Evolutionary conservation across 2,888 invertebrate genomes (phyloP).

Genomic region (Orgyia antiqua): DNA sequence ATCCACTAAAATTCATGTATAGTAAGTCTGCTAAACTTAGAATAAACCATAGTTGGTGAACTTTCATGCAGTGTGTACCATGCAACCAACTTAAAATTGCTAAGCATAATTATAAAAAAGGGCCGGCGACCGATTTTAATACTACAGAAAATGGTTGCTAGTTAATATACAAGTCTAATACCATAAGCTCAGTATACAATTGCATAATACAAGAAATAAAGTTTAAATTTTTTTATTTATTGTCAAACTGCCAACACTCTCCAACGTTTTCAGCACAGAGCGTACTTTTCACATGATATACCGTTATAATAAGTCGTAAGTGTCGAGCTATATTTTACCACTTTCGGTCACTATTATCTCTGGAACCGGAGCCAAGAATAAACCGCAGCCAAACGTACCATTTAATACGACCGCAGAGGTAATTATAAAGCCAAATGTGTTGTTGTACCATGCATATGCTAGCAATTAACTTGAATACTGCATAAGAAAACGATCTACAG

Average conservation of each 20-base stretch:
- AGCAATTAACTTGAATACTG: constrained; percentile 28
- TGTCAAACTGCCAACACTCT: constrained; percentile 21
- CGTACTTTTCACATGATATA: constrained; percentile 12
- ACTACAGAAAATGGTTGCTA: too few relatives aligned
- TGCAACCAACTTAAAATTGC: too few relatives aligned
- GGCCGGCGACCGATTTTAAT: too few relatives aligned
- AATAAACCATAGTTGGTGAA: too few relatives aligned
- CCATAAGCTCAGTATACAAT: too few relatives aligned
- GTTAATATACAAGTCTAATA: too few relatives aligned
- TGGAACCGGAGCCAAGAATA: constrained; percentile 30
- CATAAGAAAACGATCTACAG: too few relatives aligned
- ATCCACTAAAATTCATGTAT: too few relatives aligned
- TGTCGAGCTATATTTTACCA: constrained; percentile 27
- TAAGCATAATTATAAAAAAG: too few relatives aligned
- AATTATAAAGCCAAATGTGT: constrained; percentile 31
- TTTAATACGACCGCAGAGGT: constrained; percentile 26
- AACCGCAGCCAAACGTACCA: constrained; percentile 15
- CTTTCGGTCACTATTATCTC: constrained; percentile 28
- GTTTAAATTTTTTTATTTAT: constrained; percentile 12
- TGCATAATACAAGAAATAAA: constrained; percentile 1
- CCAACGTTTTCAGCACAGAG: constrained; percentile 6
- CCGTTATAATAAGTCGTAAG: constrained; percentile 25
- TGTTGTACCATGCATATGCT: constrained; percentile 29
- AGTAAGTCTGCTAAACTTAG: too few relatives aligned
- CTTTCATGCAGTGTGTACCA: too few relatives aligned